Conservation (phyloP, 2,113 vertebrate genomes). For the Hassar affinis region DNA sequence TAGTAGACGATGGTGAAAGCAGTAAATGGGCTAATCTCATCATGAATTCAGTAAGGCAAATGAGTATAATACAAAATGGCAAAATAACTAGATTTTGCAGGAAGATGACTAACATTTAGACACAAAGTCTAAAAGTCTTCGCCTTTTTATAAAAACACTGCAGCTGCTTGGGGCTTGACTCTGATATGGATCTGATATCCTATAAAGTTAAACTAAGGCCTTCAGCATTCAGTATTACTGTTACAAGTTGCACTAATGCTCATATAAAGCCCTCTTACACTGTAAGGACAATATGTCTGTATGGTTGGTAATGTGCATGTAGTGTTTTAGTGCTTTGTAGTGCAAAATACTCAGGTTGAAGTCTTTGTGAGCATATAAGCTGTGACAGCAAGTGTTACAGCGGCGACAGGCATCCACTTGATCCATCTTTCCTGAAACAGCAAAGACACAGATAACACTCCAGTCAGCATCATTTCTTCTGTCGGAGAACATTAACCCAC, state of each 20-base stretch:
- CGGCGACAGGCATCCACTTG: slow-evolving; percentile 90
- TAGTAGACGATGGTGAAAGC: not conserved
- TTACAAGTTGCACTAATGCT: slow-evolving; percentile 31
- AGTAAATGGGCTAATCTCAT: not conserved
- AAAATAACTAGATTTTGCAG: slow-evolving; percentile 32
- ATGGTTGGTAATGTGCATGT: slow-evolving; percentile 46
- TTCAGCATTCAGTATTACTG: slow-evolving; percentile 15
- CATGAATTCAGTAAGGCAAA: slow-evolving; percentile 31
- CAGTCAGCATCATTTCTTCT: slow-evolving; percentile 20
- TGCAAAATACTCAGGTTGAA: slow-evolving; percentile 74
- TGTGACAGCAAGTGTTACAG: slow-evolving; percentile 91
- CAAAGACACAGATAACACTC: slow-evolving; percentile 48
- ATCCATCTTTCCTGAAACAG: slow-evolving; percentile 87
- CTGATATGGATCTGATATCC: slow-evolving; percentile 12
- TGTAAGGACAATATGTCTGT: slow-evolving; percentile 34
- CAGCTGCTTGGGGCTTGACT: slow-evolving; percentile 8
- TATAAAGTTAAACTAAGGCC: slow-evolving; percentile 35
- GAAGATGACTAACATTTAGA: slow-evolving; percentile 16
- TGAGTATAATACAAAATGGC: slow-evolving; percentile 30
- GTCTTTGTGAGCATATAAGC: slow-evolving; percentile 89
- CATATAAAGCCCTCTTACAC: slow-evolving; percentile 20
- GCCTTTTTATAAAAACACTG: slow-evolving; percentile 1
- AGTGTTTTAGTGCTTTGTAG: slow-evolving; percentile 18
- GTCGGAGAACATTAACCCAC: slow-evolving; percentile 33
- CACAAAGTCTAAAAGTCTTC: slow-evolving; percentile 16